Evolutionary conservation across 2,888 invertebrate genomes (phyloP), one percentile per base, ranked within the genome.

Genomic region (Ecdyonurus torrentis): DNA sequence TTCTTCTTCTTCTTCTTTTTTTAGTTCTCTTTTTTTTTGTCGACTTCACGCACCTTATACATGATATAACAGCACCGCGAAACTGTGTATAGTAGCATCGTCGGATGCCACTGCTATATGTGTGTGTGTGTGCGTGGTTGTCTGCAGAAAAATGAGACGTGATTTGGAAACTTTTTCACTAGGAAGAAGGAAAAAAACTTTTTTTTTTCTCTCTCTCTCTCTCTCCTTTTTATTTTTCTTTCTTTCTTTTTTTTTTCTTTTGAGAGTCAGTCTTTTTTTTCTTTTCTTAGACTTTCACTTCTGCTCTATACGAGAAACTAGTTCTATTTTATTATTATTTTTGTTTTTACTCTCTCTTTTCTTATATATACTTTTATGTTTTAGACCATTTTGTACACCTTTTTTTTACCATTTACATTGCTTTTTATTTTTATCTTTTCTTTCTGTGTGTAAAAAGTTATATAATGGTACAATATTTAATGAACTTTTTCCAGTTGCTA

Each of bases 131-230:
- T 10, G 37, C 37, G 37, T 37, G 37, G 37, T 5, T 37, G 55
- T 55, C 5, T 55, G 22, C 22, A 55, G 55, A 55, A 55, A 55
- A 55, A 55, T 55, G 55, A 55, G 55, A 55, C 55, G 55, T 55
- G 55, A 55, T 55, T 55, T 55, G 19, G 55, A 55, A 55, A 55
- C 55, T 55, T 55, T 55, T 55, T 55, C 55, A 55, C 55, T 55
- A 55, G n/a, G n/a, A 55, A 55, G 15, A 37, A n/a, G 15, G 15
- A 37, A 37, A 37, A 5, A 10, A 10, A 10, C 15, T 15, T 15
- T 37, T 37, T 37, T 37, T 37, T 15, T 37, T 37, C 15, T 37
- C 37, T 37, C 37, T 37, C 37, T 37, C 37, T 37, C 37, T 37
- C 37, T 15, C 37, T 37, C 37, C n/a, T 37, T 15, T 37, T 15